Percentiles rank a stretch among this genome's conserved stretches.
Evolutionary conservation across 2,888 invertebrate species (phyloP).

Genomic region (Girardia tigrina): DNA sequence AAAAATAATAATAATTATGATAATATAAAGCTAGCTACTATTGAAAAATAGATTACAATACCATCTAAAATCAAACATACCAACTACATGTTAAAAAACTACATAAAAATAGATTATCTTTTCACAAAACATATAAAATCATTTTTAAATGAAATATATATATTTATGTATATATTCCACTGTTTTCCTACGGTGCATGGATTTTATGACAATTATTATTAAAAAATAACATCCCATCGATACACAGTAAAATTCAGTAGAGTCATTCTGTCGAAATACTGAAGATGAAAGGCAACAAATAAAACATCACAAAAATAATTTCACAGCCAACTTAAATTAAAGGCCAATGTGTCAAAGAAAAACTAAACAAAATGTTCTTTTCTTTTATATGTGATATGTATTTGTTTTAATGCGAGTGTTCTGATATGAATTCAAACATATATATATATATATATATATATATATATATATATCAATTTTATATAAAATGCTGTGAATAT

Average conservation of each 20-base stretch:
- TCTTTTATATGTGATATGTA: no score
- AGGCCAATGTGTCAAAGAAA: not conserved
- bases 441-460: no score
- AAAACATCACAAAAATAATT: not conserved
- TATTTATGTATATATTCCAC: not conserved
- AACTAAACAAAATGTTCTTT: no score
- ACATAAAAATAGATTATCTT: not conserved
- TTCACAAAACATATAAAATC: not conserved
- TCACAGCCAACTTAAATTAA: not conserved
- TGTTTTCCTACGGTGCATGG: not conserved
- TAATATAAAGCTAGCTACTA: not conserved
- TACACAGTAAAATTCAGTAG: not conserved
- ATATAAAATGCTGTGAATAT: no score
- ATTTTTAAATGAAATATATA: not conserved
- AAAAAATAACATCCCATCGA: not conserved
- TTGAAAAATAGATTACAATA: not conserved
- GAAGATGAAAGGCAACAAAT: constrained; percentile 8
- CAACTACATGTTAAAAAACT: constrained; percentile 10
- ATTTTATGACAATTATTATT: not conserved
- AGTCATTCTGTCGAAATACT: not conserved
- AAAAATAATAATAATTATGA: not conserved
- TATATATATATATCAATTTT: no score
- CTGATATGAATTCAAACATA: no score
- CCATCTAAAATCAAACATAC: not conserved
- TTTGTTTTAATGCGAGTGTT: no score